Conservation (phyloP, 2,113 vertebrate genomes). For the Orycteropus afer region DNA sequence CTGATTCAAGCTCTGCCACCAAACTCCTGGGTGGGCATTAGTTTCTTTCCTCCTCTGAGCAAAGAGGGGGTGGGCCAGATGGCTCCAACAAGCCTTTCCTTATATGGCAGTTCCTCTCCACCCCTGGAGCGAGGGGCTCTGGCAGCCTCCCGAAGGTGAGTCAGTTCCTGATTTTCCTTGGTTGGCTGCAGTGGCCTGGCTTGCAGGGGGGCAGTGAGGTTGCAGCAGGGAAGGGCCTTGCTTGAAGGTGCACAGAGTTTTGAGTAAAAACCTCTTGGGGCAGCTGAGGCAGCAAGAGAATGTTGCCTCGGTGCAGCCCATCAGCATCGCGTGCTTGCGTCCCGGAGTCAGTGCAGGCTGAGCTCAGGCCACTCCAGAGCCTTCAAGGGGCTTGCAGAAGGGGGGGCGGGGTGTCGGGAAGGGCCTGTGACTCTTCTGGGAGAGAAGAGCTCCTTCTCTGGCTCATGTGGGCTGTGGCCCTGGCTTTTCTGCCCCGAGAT, state of each 20-base stretch:
- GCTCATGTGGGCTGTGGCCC: background rate
- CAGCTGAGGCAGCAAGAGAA: background rate
- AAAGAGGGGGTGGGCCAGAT: background rate
- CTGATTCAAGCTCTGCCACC: background rate
- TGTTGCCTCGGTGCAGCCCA: background rate
- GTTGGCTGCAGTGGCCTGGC: background rate
- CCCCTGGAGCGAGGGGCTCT: background rate
- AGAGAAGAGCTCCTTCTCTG: background rate
- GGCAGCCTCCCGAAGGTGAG: slow-evolving; percentile 26
- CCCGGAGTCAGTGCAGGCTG: background rate
- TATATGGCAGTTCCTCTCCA: background rate
- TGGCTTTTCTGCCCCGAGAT: background rate
- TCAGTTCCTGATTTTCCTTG: slow-evolving; percentile 12
- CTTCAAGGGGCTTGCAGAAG: background rate
- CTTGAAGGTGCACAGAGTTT: background rate
- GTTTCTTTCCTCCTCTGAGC: background rate
- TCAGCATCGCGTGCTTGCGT: background rate
- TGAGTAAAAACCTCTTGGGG: background rate
- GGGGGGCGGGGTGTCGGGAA: background rate
- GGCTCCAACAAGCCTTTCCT: background rate
- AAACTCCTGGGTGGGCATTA: background rate
- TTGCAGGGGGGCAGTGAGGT: background rate
- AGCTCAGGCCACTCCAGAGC: background rate
- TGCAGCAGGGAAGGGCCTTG: background rate
- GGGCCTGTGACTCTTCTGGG: background rate